A percentile compares a stretch with the other conserved stretches of the same genome.
phyloP scores from a whole-genome alignment of 2,797 vertebrate species.

The Ambastaia sidthimunki region DNA sequence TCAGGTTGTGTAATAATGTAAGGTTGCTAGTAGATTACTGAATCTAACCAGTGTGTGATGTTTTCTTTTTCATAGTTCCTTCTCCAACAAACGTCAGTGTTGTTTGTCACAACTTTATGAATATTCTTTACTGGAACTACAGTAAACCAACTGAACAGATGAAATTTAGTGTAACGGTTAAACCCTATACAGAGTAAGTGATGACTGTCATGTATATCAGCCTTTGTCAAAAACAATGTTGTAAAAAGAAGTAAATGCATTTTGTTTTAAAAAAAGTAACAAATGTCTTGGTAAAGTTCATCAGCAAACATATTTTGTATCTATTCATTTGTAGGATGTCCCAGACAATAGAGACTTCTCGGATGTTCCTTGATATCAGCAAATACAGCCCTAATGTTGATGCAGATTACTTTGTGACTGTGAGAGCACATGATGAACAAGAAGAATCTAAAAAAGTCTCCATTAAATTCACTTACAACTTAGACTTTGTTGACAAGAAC shows the following conservation, averaged over 20 bases:
- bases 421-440: conserved; percentile 58
- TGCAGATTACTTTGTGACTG: accelerated
- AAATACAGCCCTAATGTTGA: accelerated
- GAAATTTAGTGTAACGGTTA: conserved; percentile 22
- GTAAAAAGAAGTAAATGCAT: background rate
- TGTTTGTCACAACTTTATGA: conserved; percentile 65
- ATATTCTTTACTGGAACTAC: conserved; percentile 68
- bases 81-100: conserved; percentile 67
- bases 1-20: no score
- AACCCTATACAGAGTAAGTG: accelerated
- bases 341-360: background rate
- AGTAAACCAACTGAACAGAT: background rate
- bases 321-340: background rate
- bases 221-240: background rate
- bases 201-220: background rate
- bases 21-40: no score
- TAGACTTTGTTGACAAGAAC: accelerated
- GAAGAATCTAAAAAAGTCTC: accelerated
- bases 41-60: background rate
- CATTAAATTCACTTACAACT: conserved; percentile 59
- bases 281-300: background rate
- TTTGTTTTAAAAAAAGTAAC: background rate
- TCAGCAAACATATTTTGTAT: background rate
- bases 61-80: conserved; percentile 60
- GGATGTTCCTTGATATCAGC: conserved; percentile 58